Base-by-base conservation (phyloP, 1,140 invertebrate genomes). In the Cydia fagiglandana region DNA sequence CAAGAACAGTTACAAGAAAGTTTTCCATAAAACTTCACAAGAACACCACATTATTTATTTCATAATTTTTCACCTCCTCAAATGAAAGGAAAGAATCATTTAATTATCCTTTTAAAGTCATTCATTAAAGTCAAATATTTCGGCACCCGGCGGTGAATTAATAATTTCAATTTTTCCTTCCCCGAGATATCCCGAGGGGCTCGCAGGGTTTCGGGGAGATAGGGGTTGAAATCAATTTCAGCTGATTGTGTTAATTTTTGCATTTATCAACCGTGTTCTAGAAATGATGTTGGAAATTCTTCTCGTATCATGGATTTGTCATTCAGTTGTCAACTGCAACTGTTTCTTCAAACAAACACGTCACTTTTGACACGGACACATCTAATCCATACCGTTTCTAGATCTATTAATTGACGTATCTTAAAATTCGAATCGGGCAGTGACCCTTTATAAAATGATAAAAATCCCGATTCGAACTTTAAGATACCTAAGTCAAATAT, bases 151-250 rank as follows among this genome's bases (percentile, higher is more conserved):
- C 76, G 74, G 47, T 80, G 76, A 77, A 80, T 80, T 77, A 80
- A 78, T 77, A 80, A 80, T 80, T 80, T 80, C 75, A 80, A 80
- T 80, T 78, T 80, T 78, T 53, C 50, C 50, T 50, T 50, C 47
- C 47, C 0, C 45, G 45, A 15, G 45, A 47, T 47, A 47, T 80
- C 79, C 76, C 56, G 17, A 24, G 20, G 20, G 56, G 4, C 17
- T 13, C 15, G 15, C n/a, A 70, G 38, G 38, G 28, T 12, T 7
- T 34, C 28, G 7, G 28, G 6, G 9, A 34, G 64, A 30, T 6
- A 7, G 13, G 38, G 66, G 28, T 70, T 17, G 13, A n/a, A 70
- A 34, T 70, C 28, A 34, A 34, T 70, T 70, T 34, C 28, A 34
- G 66, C 30, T 30, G 38, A 70, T 34, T 30, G 28, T 61, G 56